phyloP scores from a whole-genome alignment of 2,113 vertebrate species.

The Sander vitreus region DNA sequence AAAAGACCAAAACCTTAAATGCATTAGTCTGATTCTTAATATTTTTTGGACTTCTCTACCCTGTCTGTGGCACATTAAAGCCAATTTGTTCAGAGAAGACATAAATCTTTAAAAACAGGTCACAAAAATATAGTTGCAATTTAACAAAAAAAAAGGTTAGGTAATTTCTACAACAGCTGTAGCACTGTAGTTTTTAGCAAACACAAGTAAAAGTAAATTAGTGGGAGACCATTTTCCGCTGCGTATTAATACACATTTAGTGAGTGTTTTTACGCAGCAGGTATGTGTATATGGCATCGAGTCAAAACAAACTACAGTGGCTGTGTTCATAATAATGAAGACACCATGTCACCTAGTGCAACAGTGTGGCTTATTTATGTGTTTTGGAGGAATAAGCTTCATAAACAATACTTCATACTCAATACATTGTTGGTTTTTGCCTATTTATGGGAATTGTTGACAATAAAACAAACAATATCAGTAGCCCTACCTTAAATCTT shows the following conservation, averaged over 20 bases:
- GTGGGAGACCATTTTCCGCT: not conserved
- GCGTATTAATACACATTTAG: not conserved
- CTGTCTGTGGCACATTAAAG: not conserved
- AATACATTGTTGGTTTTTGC: not conserved
- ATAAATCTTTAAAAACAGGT: conserved; percentile 10
- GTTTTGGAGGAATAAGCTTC: not conserved
- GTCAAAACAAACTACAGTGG: not conserved
- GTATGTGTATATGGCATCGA: not conserved
- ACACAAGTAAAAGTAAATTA: not conserved
- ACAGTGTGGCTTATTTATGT: not conserved
- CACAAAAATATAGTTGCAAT: not conserved
- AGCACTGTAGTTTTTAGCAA: not conserved
- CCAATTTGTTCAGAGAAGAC: not conserved
- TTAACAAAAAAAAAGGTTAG: not conserved
- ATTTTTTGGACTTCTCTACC: not conserved
- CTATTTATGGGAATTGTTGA: not conserved
- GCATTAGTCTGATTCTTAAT: not conserved
- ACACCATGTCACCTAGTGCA: not conserved
- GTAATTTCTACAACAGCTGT: not conserved
- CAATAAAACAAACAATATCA: not conserved
- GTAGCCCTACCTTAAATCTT: not conserved
- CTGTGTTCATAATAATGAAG: not conserved
- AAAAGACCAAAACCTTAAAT: not conserved
- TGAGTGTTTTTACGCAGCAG: not conserved
- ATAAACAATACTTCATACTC: not conserved